Evolutionary conservation across 2,797 vertebrate species (phyloP).

Genomic region (Geotrypetes seraphini): DNA sequence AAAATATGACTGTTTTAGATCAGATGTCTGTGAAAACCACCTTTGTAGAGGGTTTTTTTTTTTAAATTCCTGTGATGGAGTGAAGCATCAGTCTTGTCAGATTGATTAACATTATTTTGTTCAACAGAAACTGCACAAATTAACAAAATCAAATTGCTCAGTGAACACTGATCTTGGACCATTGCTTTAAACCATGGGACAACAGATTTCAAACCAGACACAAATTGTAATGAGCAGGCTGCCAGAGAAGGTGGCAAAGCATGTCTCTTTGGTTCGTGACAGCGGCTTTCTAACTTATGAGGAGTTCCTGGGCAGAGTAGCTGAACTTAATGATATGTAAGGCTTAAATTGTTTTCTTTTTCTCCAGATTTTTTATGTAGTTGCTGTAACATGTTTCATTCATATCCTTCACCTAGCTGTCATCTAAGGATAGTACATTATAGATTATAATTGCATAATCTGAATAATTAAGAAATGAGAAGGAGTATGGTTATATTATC

Average conservation of each 20-base stretch:
- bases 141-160: conserved; percentile 28
- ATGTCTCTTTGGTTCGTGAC: conserved; percentile 79
- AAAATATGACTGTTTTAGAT: too few species aligned
- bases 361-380: too few species aligned
- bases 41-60: too few species aligned
- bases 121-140: conserved; percentile 40
- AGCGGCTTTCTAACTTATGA: conserved; percentile 89
- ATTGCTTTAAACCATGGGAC: conserved; percentile 74
- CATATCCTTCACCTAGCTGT: too few species aligned
- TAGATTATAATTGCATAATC: too few species aligned
- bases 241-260: conserved; percentile 91
- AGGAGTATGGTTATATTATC: too few species aligned
- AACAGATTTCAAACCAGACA: conserved; percentile 80
- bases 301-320: conserved; percentile 88
- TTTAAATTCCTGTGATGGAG: conserved; percentile 4
- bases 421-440: too few species aligned
- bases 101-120: too few species aligned
- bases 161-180: conserved; percentile 31
- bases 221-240: conserved; percentile 77
- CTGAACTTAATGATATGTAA: conserved; percentile 95
- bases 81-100: conserved; percentile 6
- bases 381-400: too few species aligned
- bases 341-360: conserved; percentile 27
- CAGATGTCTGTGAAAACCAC: too few species aligned
- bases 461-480: too few species aligned